Conservation (phyloP, 1,140 invertebrate genomes). For the Nylanderia fulva region DNA sequence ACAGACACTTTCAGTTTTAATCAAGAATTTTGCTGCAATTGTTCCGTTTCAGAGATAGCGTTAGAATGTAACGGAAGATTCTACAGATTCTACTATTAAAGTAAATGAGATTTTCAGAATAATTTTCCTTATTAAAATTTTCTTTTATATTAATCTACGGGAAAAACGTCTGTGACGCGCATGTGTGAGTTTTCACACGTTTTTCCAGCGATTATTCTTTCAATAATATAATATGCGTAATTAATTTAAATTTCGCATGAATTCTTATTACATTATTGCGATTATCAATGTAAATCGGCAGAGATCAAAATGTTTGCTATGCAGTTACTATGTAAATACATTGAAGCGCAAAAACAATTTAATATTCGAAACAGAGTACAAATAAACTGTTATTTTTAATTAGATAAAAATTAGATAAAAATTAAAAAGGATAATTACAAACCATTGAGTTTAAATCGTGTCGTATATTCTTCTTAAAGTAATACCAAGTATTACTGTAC, state of each 20-base stretch:
- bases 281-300: neutral
- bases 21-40: constrained; percentile 33
- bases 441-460: neutral
- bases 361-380: neutral
- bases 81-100: constrained; percentile 21
- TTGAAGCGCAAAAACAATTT: neutral
- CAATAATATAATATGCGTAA: neutral
- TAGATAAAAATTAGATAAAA: neutral
- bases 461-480: neutral
- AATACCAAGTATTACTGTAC: neutral
- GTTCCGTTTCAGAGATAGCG: constrained; percentile 13
- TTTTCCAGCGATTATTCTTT: neutral
- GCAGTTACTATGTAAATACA: constrained; percentile 2
- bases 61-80: neutral
- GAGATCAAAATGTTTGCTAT: neutral
- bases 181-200: neutral
- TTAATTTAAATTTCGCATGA: neutral
- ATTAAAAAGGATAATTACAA: neutral
- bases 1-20: constrained; percentile 37
- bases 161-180: neutral
- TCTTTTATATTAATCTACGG: neutral
- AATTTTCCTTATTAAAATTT: constrained; percentile 16
- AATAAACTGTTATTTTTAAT: neutral
- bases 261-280: neutral
- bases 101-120: neutral